phyloP scores from a whole-genome alignment of 2,113 vertebrate species.

The Cephalophus harveyi region DNA sequence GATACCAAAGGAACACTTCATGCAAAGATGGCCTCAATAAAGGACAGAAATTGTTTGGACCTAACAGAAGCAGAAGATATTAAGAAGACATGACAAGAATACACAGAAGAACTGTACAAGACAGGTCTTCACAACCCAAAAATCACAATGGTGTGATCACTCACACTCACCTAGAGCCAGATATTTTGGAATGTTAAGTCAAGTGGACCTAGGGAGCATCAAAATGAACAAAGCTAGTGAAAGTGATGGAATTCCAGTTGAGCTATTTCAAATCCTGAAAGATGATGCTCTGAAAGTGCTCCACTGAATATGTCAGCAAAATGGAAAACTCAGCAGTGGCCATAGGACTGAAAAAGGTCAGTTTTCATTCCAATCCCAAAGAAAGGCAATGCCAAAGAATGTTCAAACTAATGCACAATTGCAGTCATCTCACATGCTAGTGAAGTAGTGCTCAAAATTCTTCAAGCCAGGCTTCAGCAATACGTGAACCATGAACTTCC shows the following conservation, averaged over 20 bases:
- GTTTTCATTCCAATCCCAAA: not conserved
- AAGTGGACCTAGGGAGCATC: not conserved
- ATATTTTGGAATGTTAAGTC: not conserved
- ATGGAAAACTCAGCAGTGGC: not conserved
- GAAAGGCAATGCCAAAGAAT: not conserved
- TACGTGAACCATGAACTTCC: not conserved
- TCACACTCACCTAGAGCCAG: not conserved
- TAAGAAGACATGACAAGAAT: not conserved
- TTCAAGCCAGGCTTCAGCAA: not conserved
- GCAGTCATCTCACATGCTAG: not conserved
- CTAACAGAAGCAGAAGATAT: not conserved
- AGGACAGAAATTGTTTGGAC: not conserved
- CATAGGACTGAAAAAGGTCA: not conserved
- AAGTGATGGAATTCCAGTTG: not conserved
- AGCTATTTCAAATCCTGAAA: not conserved
- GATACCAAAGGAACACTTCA: no score
- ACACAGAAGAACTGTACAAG: not conserved
- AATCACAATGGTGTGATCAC: not conserved
- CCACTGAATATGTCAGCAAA: not conserved
- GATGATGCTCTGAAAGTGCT: not conserved
- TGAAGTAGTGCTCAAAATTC: not conserved
- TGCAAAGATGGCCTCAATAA: no score
- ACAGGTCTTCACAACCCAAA: not conserved
- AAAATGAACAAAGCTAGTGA: not conserved
- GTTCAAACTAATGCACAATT: not conserved